phyloP scores from a whole-genome alignment of 2,113 vertebrate genomes.

The Plotosus lineatus region DNA sequence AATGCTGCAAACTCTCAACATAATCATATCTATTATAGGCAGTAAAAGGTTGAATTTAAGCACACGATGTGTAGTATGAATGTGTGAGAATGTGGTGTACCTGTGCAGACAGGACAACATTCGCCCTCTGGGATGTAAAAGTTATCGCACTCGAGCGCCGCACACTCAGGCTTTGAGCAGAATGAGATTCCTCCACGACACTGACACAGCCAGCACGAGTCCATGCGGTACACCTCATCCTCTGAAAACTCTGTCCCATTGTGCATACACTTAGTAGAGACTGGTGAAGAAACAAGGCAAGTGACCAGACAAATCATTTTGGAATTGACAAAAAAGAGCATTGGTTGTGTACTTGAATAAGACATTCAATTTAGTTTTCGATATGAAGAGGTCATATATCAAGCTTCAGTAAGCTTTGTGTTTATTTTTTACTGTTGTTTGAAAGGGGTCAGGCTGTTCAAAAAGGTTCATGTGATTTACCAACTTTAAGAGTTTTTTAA shows the following conservation, averaged over 20 bases:
- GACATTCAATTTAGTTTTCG: background rate
- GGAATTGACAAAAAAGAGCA: background rate
- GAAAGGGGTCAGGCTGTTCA: slow-evolving; percentile 46
- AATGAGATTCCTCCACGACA: slow-evolving; percentile 79
- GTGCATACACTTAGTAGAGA: slow-evolving; percentile 72
- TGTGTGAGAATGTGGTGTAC: slow-evolving; percentile 52
- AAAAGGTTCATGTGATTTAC: too few relatives aligned
- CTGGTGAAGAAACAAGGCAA: slow-evolving; percentile 52
- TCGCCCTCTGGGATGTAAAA: slow-evolving; percentile 79
- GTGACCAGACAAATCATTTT: background rate
- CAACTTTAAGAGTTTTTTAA: too few relatives aligned
- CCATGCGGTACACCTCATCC: slow-evolving; percentile 78
- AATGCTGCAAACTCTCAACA: background rate
- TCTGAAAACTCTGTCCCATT: slow-evolving; percentile 72
- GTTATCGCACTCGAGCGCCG: slow-evolving; percentile 75
- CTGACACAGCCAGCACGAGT: slow-evolving; percentile 79
- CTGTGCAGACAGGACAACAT: slow-evolving; percentile 79
- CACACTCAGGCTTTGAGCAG: slow-evolving; percentile 79
- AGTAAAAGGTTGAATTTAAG: background rate
- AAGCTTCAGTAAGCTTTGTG: slow-evolving; percentile 30
- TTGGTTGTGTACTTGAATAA: background rate
- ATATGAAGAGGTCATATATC: background rate
- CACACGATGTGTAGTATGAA: background rate
- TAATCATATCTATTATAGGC: background rate
- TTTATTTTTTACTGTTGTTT: slow-evolving; percentile 29